These are phyloP conservation scores for Pterophyllum scalare DNA, from an alignment of 2,113 vertebrate species.

Conservation along the genomic window DNA sequence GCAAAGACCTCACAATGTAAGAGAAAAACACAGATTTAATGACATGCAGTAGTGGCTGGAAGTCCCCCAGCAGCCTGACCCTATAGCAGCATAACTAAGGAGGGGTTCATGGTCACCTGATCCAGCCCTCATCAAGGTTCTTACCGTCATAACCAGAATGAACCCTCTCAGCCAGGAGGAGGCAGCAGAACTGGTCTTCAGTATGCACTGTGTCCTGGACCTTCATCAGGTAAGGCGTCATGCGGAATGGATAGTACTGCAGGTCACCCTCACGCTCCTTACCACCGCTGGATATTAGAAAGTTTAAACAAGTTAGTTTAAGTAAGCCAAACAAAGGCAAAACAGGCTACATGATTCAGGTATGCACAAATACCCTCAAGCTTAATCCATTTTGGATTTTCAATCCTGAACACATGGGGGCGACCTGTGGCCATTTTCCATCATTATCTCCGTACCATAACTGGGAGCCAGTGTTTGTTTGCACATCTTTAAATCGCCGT, in stretches of 20 bases:
- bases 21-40: background rate
- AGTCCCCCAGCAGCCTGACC: no score
- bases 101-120: no score
- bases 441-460: background rate
- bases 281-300: constrained; percentile 76
- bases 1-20: background rate
- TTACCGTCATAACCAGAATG: constrained; percentile 97
- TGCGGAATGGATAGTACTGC: constrained; percentile 91
- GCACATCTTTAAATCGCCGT: background rate
- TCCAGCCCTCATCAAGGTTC: background rate
- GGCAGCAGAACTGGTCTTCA: constrained; percentile 91
- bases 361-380: background rate
- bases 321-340: background rate
- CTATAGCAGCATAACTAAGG: no score
- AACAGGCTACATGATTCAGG: background rate
- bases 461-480: background rate
- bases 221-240: constrained; percentile 94
- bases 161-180: constrained; percentile 93
- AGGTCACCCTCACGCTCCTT: constrained; percentile 81
- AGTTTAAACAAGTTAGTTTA: background rate
- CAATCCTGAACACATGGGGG: constrained; percentile 40
- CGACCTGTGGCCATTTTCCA: background rate
- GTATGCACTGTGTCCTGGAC: constrained; percentile 82
- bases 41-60: no score
- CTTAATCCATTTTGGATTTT: background rate